Evolutionary conservation across 2,113 vertebrate genomes (phyloP).

Genomic region (Heptranchias perlo): DNA sequence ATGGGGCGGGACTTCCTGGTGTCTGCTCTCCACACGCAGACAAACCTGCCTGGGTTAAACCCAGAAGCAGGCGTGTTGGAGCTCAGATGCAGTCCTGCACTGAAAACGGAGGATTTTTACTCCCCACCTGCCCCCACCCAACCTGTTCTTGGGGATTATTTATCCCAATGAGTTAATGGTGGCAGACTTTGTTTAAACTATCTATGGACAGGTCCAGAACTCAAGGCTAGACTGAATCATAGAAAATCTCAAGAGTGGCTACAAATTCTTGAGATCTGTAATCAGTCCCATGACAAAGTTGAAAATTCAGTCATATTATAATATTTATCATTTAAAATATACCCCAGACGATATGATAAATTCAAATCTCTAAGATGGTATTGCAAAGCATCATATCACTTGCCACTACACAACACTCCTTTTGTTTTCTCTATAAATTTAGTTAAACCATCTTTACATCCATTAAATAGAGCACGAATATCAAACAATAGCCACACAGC

Average conservation of each 20-base stretch:
- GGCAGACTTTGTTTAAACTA: not conserved
- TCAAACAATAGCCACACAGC: not conserved
- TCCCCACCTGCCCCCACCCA: too few relatives aligned
- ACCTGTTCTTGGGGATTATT: too few relatives aligned
- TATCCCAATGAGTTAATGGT: not conserved
- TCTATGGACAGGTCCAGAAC: not conserved
- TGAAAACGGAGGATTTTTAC: too few relatives aligned
- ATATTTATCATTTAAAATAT: not conserved
- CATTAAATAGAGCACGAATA: slow-evolving; percentile 4
- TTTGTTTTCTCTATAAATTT: not conserved
- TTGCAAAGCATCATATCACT: not conserved
- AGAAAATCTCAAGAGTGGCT: not conserved
- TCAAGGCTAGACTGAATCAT: not conserved
- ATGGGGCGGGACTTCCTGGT: too few relatives aligned
- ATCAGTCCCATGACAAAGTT: not conserved
- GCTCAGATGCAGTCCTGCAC: too few relatives aligned
- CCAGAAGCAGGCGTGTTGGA: too few relatives aligned
- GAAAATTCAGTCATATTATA: not conserved
- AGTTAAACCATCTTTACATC: not conserved
- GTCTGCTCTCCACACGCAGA: too few relatives aligned
- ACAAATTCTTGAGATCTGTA: not conserved
- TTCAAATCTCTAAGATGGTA: not conserved
- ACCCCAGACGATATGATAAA: not conserved
- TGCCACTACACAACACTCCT: not conserved
- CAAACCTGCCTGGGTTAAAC: too few relatives aligned